phyloP scores from a whole-genome alignment of 2,113 vertebrate genomes.

The Prinia subflava region DNA sequence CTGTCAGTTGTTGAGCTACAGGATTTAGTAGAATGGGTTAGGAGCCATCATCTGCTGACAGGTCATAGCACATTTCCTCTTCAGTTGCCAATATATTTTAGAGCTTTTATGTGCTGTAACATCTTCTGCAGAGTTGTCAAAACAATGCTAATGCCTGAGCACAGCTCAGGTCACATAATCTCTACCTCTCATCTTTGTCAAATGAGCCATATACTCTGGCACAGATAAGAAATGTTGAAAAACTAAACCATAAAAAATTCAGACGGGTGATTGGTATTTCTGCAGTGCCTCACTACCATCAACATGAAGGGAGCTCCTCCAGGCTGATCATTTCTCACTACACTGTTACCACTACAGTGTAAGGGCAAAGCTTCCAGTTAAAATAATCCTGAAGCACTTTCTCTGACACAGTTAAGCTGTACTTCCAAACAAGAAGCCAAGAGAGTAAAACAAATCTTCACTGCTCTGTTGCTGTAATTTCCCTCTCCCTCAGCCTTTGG shows the following conservation, averaged over 20 bases:
- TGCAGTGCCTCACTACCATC: not conserved
- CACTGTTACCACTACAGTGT: not conserved
- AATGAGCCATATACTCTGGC: not conserved
- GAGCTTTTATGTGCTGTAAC: not conserved
- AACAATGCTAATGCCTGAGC: not conserved
- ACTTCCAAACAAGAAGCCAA: not conserved
- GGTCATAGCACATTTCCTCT: not conserved
- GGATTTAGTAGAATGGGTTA: not conserved
- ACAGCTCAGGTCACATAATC: not conserved
- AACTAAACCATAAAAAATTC: not conserved
- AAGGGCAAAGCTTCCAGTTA: not conserved
- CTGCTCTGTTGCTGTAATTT: not conserved
- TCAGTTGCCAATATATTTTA: not conserved
- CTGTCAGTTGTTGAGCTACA: not conserved
- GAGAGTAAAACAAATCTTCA: not conserved
- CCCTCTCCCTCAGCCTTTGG: not conserved
- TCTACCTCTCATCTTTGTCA: not conserved
- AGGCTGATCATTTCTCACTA: not conserved
- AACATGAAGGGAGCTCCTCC: not conserved
- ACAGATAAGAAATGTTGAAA: not conserved
- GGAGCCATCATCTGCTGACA: not conserved
- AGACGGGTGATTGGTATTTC: not conserved
- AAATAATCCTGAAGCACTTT: not conserved
- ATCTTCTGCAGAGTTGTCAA: not conserved
- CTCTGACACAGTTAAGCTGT: not conserved